Evolutionary conservation across 2,113 vertebrate genomes (phyloP).

Genomic region (Illadopsis cleaveri): DNA sequence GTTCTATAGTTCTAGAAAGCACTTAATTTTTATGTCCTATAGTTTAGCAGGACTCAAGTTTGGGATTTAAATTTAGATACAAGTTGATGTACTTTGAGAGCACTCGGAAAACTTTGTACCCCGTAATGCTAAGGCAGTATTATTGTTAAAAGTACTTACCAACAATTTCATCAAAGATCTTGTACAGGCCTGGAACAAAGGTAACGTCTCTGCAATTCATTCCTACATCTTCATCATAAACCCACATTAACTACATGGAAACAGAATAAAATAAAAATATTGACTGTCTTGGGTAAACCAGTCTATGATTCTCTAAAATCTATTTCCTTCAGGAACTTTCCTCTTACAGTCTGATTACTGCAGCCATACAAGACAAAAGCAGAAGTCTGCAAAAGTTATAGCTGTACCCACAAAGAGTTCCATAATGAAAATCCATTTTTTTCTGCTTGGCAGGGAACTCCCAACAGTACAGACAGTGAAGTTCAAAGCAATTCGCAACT

Average conservation of each 20-base stretch:
- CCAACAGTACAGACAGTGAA: not conserved
- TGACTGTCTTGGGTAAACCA: not conserved
- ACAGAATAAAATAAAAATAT: constrained; percentile 44
- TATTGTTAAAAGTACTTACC: constrained; percentile 80
- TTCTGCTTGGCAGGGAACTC: not conserved
- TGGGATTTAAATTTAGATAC: not conserved
- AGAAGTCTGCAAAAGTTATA: not conserved
- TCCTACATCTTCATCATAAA: constrained; percentile 95
- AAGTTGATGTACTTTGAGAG: not conserved
- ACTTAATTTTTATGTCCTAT: not conserved
- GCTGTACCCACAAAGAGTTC: not conserved
- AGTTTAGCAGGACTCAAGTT: not conserved
- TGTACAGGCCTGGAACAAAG: constrained; percentile 96
- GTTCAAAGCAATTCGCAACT: not conserved
- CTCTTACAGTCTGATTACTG: not conserved
- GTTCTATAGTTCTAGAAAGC: not conserved
- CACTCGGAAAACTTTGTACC: not conserved
- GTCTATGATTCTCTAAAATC: not conserved
- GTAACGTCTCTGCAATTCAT: constrained; percentile 98
- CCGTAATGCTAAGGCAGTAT: not conserved
- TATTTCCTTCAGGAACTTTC: not conserved
- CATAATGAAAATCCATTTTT: not conserved
- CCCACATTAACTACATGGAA: constrained; percentile 90
- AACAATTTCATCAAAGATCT: constrained; percentile 99
- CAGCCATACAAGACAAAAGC: not conserved